Evolutionary conservation across 2,888 invertebrate genomes (phyloP), one percentile per base, ranked within the genome.

Genomic region (Eristalinus sepulchralis): DNA sequence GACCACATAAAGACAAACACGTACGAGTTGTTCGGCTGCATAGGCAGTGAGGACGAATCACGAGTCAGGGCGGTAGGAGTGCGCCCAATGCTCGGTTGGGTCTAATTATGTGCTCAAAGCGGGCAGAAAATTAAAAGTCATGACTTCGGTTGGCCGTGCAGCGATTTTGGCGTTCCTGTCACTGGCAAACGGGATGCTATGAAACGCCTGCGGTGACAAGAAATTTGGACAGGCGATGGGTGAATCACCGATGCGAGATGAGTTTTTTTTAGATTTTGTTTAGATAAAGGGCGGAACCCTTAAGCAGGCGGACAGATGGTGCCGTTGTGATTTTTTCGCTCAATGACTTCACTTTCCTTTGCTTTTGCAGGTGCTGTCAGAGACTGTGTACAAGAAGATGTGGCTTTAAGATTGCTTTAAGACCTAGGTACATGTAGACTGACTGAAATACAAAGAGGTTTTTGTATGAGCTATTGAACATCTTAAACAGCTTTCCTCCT

Each of bases 101-200:
- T 75, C 83, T 86, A 83, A 86, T 83, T 83, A 86, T 66, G 82
- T 70, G 77, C 83, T 86, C 82, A 73, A 86, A 86, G 73, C 72
- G 82, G 78, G 68, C 86, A 83, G 82, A 86, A 83, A 82, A 83
- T 83, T 86, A 78, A 86, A 82, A 86, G 83, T 70, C 86, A 78
- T 81, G 76, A 76, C 73, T 81, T 82, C 39, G n/a, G 53, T 17
- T 17, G 47, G 17, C 17, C 2, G 17, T 2, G 47, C 47, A 47
- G 17, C 17, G 47, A 6, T 47, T 9, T n/a, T n/a, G n/a, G n/a
- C 47, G n/a, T 47, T 47, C 17, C 47, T 47, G 17, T 17, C 47
- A 47, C 47, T 17, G 47, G n/a, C 47, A 47, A 17, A 5, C n/a
- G 39, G 47, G 6, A 6, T 17, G 39, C n/a, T 5, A 39, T 39